These are phyloP conservation scores for Oscheius onirici DNA, from an alignment of 2,888 invertebrate species.

Conservation along the genomic window DNA sequence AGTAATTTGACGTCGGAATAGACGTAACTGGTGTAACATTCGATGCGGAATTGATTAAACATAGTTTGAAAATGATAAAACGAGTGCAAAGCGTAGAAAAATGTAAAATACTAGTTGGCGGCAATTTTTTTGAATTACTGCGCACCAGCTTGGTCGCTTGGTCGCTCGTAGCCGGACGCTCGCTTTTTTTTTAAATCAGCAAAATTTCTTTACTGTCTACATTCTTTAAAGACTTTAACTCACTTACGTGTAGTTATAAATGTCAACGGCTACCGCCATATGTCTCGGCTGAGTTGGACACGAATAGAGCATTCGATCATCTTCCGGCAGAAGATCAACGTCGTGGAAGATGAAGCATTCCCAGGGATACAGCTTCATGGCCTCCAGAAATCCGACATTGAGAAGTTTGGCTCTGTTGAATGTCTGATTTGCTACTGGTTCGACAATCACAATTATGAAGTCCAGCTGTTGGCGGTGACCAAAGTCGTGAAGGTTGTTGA, in stretches of 20 bases:
- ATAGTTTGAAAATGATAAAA: too few relatives aligned
- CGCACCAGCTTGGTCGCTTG: too few relatives aligned
- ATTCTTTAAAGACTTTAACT: too few relatives aligned
- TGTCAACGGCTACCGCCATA: conserved; percentile 71
- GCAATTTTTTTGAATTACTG: too few relatives aligned
- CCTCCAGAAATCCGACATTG: conserved; percentile 94
- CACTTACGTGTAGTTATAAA: conserved; percentile 69
- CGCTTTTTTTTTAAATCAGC: too few relatives aligned
- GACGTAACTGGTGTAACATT: too few relatives aligned
- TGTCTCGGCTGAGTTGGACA: conserved; percentile 71
- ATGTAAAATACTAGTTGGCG: too few relatives aligned
- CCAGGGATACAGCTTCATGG: conserved; percentile 77
- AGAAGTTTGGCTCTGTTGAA: conserved; percentile 86
- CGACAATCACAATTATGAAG: conserved; percentile 91
- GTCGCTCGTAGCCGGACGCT: too few relatives aligned
- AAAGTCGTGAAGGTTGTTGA: conserved; percentile 92
- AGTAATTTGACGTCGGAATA: too few relatives aligned
- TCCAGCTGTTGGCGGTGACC: conserved; percentile 90
- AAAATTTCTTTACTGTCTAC: too few relatives aligned
- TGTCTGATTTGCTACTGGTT: conserved; percentile 77
- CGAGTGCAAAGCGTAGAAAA: too few relatives aligned
- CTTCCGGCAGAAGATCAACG: conserved; percentile 72
- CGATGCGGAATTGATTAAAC: too few relatives aligned
- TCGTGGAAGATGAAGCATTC: conserved; percentile 74
- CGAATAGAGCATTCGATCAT: conserved; percentile 71